phyloP scores from a whole-genome alignment of 2,113 vertebrate genomes.

The Toxostoma redivivum region DNA sequence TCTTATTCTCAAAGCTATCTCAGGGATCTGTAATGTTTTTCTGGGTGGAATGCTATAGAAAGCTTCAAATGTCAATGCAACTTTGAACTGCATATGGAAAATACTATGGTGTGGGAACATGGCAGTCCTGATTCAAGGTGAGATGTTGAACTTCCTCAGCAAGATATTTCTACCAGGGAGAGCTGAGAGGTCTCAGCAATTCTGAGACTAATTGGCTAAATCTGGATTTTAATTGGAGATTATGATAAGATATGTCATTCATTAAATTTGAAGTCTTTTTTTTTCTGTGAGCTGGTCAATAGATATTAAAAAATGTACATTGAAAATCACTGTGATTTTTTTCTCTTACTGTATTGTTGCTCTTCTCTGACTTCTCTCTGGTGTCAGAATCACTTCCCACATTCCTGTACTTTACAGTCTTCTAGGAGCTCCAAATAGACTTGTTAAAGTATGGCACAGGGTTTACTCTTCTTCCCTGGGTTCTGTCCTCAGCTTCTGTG shows the following conservation, averaged over 20 bases:
- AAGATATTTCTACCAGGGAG: background rate
- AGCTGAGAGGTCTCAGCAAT: background rate
- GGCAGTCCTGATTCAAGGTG: background rate
- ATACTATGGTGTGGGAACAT: background rate
- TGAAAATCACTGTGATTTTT: background rate
- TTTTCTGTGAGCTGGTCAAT: background rate
- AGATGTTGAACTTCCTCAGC: background rate
- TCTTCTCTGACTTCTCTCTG: background rate
- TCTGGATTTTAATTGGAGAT: background rate
- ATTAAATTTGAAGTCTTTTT: background rate
- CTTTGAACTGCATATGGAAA: background rate
- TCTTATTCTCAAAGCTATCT: background rate
- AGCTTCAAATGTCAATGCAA: background rate
- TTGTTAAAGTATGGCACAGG: conserved; percentile 12
- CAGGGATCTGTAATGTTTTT: background rate
- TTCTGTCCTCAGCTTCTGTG: background rate
- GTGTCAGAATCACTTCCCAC: conserved; percentile 42
- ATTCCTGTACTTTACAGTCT: background rate
- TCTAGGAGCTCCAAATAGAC: conserved; percentile 14
- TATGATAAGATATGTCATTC: background rate
- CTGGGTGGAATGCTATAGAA: background rate
- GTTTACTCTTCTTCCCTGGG: background rate
- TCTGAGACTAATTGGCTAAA: background rate
- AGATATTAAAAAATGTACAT: background rate
- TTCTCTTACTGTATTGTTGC: background rate